Evolutionary conservation across 2,888 invertebrate species (phyloP).

Genomic region (Drosophila seclusa): DNA sequence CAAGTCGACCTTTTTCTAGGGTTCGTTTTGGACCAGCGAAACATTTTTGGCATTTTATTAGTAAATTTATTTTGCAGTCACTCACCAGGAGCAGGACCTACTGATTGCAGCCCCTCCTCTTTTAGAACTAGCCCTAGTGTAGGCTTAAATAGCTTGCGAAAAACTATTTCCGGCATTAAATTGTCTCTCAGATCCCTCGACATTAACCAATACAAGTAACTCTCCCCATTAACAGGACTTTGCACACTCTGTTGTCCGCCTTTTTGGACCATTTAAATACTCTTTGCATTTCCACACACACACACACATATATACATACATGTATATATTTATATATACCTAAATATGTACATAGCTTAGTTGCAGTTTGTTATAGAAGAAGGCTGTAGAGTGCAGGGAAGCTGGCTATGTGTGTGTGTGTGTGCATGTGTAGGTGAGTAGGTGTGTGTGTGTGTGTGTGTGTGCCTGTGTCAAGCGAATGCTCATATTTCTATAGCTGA

Average conservation of each 20-base stretch:
- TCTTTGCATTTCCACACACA: constrained; percentile 42
- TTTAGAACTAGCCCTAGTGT: background rate
- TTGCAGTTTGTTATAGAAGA: constrained; percentile 34
- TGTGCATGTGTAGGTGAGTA: constrained; percentile 8
- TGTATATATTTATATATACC: background rate
- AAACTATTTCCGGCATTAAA: constrained; percentile 75
- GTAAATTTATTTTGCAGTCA: constrained; percentile 67
- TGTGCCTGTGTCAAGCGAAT: constrained; percentile 28
- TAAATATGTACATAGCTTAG: constrained; percentile 28
- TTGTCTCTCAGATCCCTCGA: constrained; percentile 45
- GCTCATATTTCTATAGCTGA: no score
- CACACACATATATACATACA: background rate
- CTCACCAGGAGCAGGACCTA: constrained; percentile 8
- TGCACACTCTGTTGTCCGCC: constrained; percentile 1
- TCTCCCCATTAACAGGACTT: background rate
- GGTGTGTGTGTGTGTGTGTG: constrained; percentile 1
- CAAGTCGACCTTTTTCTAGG: constrained; percentile 24
- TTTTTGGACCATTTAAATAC: constrained; percentile 41
- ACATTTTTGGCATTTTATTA: constrained; percentile 72
- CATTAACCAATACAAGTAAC: constrained; percentile 16
- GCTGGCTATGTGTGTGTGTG: constrained; percentile 2
- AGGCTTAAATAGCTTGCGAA: constrained; percentile 33
- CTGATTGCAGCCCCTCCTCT: background rate
- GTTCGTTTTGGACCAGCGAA: constrained; percentile 13
- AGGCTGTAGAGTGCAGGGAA: background rate